phyloP scores from a whole-genome alignment of 2,888 invertebrate genomes.

The Xiphydria camelus region DNA sequence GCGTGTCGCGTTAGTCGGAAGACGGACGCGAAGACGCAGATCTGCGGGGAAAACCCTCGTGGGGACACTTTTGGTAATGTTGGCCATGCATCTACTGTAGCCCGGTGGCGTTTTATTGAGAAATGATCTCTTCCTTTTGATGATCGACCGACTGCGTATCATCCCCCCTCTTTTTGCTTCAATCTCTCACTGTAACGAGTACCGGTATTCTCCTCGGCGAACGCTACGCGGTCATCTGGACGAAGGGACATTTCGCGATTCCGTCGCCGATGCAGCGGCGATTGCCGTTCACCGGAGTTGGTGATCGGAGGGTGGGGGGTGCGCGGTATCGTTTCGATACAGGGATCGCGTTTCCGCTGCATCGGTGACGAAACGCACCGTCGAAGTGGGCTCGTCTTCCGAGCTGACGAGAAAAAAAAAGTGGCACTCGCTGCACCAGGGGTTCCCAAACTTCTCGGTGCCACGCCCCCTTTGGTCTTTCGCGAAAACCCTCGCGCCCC shows the following conservation, averaged over 20 bases:
- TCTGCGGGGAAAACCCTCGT: conserved; percentile 32
- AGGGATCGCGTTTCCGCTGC: too few relatives aligned
- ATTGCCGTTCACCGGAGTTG: too few relatives aligned
- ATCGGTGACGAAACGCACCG: too few relatives aligned
- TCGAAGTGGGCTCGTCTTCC: conserved; percentile 14
- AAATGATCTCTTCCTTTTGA: conserved; percentile 42
- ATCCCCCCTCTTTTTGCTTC: conserved; percentile 32
- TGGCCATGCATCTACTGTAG: conserved; percentile 54
- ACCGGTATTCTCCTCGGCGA: conserved; percentile 15
- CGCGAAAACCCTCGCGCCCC: too few relatives aligned
- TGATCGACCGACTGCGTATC: conserved; percentile 25
- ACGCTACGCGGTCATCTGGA: conserved; percentile 20
- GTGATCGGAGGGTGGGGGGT: too few relatives aligned
- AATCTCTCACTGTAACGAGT: conserved; percentile 26
- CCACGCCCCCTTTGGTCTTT: too few relatives aligned
- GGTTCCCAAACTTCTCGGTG: too few relatives aligned
- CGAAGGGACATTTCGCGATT: conserved; percentile 30
- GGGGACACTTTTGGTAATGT: too few relatives aligned
- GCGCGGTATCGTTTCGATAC: too few relatives aligned
- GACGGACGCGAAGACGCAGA: conserved; percentile 46
- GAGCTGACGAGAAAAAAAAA: conserved; percentile 10
- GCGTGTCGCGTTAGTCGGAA: too few relatives aligned
- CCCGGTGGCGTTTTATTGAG: conserved; percentile 58
- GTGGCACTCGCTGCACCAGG: too few relatives aligned
- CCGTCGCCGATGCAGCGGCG: conserved; percentile 37